phyloP scores from a whole-genome alignment of 1,140 invertebrate species.

The Zaprionus capensis region DNA sequence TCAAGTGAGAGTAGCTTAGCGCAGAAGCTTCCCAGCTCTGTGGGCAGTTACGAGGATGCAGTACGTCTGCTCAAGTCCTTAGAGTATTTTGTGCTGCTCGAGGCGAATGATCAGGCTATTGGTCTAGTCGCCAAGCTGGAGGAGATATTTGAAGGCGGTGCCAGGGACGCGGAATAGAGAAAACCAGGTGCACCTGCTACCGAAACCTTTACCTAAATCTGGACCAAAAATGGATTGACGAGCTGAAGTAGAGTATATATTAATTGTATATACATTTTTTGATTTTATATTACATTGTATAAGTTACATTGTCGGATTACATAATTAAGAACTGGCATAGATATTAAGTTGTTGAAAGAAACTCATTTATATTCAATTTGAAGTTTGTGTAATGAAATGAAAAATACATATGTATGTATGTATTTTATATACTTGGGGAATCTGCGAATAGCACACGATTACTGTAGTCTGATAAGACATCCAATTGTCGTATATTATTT shows the following conservation, averaged over 20 bases:
- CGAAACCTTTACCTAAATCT: slow-evolving; percentile 1
- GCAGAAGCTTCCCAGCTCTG: slow-evolving; percentile 46
- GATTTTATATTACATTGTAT: too few relatives aligned
- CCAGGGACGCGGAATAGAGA: neutral
- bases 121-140: slow-evolving; percentile 73
- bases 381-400: too few relatives aligned
- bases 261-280: too few relatives aligned
- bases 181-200: neutral
- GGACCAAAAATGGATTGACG: slow-evolving; percentile 24
- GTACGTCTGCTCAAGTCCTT: slow-evolving; percentile 70
- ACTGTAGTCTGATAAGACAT: neutral
- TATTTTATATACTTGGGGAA: too few relatives aligned
- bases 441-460: too few relatives aligned
- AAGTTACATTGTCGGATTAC: too few relatives aligned
- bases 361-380: too few relatives aligned
- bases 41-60: slow-evolving; percentile 69
- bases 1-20: slow-evolving; percentile 45
- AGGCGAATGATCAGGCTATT: slow-evolving; percentile 81
- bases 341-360: too few relatives aligned
- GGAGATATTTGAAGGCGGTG: slow-evolving; percentile 56
- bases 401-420: too few relatives aligned
- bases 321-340: too few relatives aligned
- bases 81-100: slow-evolving; percentile 72
- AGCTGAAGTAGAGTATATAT: too few relatives aligned
- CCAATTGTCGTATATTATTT: neutral